Evolutionary conservation across 2,113 vertebrate genomes (phyloP).

Genomic region (Cebus imitator): DNA sequence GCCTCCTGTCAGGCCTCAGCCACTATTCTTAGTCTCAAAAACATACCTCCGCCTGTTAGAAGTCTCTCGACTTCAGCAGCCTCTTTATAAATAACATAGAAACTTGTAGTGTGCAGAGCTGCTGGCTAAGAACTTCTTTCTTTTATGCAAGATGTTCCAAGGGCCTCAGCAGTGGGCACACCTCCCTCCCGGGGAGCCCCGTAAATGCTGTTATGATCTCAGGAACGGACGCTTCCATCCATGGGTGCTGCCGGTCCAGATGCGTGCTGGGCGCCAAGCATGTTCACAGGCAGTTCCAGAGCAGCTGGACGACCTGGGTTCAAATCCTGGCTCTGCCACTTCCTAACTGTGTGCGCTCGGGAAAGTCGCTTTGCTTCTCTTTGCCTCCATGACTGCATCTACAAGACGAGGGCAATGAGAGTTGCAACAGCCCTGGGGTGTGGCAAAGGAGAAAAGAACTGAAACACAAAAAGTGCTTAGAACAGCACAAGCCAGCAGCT

Average conservation of each 20-base stretch:
- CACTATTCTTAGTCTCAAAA: constrained; percentile 56
- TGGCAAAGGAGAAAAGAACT: background rate
- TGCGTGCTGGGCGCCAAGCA: accelerated
- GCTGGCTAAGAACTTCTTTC: background rate
- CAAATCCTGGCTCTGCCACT: background rate
- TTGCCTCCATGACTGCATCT: accelerated
- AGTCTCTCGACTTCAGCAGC: constrained; percentile 39
- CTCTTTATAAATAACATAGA: constrained; percentile 16
- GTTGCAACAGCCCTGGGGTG: background rate
- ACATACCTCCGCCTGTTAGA: constrained; percentile 33
- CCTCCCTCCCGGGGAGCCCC: background rate
- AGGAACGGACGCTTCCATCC: accelerated
- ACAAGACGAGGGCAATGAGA: background rate
- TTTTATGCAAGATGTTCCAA: background rate
- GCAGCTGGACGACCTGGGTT: background rate
- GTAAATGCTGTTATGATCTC: accelerated
- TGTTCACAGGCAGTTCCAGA: background rate
- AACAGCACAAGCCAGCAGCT: background rate
- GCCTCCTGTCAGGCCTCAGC: background rate
- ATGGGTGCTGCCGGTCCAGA: accelerated
- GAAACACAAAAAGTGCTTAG: accelerated
- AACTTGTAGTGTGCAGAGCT: background rate
- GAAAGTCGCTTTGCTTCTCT: background rate
- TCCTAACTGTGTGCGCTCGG: background rate
- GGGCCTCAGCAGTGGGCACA: background rate